Conservation (phyloP, 1,140 invertebrate species). For the Drosophila orosa region DNA sequence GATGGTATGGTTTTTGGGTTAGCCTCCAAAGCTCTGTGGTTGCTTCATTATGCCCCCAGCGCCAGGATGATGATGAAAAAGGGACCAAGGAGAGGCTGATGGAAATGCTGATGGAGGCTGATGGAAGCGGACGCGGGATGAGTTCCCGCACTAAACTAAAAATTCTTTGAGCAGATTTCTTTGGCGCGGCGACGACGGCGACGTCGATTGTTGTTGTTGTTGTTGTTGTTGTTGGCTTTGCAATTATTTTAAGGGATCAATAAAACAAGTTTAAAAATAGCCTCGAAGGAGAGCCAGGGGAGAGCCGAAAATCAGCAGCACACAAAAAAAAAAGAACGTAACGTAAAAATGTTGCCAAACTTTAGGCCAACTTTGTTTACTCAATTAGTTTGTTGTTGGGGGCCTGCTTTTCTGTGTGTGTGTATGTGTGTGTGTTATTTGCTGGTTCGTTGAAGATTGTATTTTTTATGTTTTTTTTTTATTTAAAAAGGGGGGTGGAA, state of each 20-base stretch:
- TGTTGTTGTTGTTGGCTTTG: constrained; percentile 51
- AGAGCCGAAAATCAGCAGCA: constrained; percentile 44
- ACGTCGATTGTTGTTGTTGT: constrained; percentile 22
- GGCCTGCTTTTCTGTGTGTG: constrained; percentile 56
- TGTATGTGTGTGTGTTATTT: constrained; percentile 75
- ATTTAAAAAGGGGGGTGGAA: constrained; percentile 8
- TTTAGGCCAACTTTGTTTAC: constrained; percentile 73
- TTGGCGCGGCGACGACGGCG: constrained; percentile 10
- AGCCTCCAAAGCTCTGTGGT: constrained; percentile 40
- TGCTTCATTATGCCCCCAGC: constrained; percentile 38
- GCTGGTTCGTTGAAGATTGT: constrained; percentile 60
- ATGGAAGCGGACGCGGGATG: constrained; percentile 1
- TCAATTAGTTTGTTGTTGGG: constrained; percentile 70
- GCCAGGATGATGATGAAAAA: constrained; percentile 12
- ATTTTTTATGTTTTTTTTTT: constrained; percentile 9
- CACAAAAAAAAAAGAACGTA: constrained; percentile 6
- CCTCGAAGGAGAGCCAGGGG: constrained; percentile 10
- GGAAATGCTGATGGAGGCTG: background rate
- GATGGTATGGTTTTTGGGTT: constrained; percentile 39
- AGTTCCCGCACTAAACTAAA: constrained; percentile 50
- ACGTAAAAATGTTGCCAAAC: constrained; percentile 55
- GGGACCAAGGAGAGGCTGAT: constrained; percentile 3
- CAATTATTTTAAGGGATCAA: constrained; percentile 81
- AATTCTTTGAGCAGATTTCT: constrained; percentile 69
- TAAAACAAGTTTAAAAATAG: constrained; percentile 81